Percentiles rank a stretch among this genome's conserved stretches.
These are phyloP conservation scores for Mus caroli DNA, from an alignment of 2,797 vertebrate genomes.

Conservation along the genomic window DNA sequence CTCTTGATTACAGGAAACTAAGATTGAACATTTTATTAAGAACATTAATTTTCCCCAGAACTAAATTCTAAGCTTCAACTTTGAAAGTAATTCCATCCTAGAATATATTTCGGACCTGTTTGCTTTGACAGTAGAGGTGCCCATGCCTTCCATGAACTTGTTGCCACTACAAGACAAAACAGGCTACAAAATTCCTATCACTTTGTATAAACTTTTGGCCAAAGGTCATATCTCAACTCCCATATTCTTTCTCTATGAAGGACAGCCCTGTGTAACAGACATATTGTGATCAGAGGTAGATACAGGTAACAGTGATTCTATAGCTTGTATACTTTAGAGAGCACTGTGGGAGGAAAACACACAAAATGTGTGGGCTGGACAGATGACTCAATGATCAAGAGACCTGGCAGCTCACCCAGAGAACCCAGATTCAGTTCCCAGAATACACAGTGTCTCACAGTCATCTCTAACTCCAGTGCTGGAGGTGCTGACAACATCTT, in stretches of 20 bases:
- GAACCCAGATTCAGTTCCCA: background rate
- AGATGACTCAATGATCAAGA: background rate
- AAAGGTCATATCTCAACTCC: background rate
- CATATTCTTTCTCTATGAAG: background rate
- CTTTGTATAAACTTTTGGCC: background rate
- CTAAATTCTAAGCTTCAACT: slow-evolving; percentile 39
- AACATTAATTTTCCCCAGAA: slow-evolving; percentile 48
- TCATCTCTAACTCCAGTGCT: background rate
- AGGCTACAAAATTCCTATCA: background rate
- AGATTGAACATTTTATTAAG: slow-evolving; percentile 57
- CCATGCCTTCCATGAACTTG: background rate
- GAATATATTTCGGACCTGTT: background rate
- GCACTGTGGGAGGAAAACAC: background rate
- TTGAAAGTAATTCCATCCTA: background rate
- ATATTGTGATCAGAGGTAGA: background rate
- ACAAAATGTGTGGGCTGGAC: background rate
- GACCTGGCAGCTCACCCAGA: background rate
- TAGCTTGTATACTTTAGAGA: background rate
- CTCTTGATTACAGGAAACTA: slow-evolving; percentile 32
- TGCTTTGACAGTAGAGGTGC: background rate
- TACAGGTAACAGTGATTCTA: background rate
- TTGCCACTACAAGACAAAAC: background rate
- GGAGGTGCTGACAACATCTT: background rate
- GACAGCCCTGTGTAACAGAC: background rate
- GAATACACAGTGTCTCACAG: background rate